phyloP scores from a whole-genome alignment of 2,888 invertebrate genomes.

The Acronicta leporina region DNA sequence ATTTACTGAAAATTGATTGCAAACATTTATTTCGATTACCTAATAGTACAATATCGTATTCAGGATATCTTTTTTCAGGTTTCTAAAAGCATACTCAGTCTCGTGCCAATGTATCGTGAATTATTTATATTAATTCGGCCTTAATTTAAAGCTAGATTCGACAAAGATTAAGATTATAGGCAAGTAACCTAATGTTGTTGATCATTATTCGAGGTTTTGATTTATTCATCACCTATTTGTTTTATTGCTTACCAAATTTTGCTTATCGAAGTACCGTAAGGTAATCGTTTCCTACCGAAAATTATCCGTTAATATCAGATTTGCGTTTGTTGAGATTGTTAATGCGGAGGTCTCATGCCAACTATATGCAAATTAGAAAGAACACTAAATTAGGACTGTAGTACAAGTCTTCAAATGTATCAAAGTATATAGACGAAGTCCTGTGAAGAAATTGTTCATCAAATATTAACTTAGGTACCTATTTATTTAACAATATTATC shows the following conservation, averaged over 20 bases:
- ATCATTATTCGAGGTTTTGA: slow-evolving; percentile 44
- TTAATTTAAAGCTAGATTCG: slow-evolving; percentile 54
- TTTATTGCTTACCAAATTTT: slow-evolving; percentile 55
- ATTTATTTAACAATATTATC: too few relatives aligned
- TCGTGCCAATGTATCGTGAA: slow-evolving; percentile 9
- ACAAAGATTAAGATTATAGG: slow-evolving; percentile 46
- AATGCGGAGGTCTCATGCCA: slow-evolving; percentile 77
- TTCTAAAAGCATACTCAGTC: too few relatives aligned
- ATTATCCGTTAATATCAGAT: slow-evolving; percentile 79
- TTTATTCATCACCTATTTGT: slow-evolving; percentile 58
- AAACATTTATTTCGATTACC: too few relatives aligned
- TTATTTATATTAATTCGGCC: slow-evolving; percentile 45
- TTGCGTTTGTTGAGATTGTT: slow-evolving; percentile 74
- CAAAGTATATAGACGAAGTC: too few relatives aligned
- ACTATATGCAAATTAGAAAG: slow-evolving; percentile 64
- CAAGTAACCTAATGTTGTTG: slow-evolving; percentile 44
- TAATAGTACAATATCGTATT: too few relatives aligned
- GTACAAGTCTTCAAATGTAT: not conserved
- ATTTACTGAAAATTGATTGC: too few relatives aligned
- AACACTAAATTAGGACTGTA: slow-evolving; percentile 27
- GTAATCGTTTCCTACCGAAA: slow-evolving; percentile 71
- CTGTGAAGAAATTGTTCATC: too few relatives aligned
- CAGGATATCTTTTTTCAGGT: too few relatives aligned
- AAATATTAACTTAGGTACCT: too few relatives aligned
- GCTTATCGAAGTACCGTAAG: slow-evolving; percentile 56